Conservation (phyloP, 1,140 invertebrate genomes). For the Maniola jurtina region DNA sequence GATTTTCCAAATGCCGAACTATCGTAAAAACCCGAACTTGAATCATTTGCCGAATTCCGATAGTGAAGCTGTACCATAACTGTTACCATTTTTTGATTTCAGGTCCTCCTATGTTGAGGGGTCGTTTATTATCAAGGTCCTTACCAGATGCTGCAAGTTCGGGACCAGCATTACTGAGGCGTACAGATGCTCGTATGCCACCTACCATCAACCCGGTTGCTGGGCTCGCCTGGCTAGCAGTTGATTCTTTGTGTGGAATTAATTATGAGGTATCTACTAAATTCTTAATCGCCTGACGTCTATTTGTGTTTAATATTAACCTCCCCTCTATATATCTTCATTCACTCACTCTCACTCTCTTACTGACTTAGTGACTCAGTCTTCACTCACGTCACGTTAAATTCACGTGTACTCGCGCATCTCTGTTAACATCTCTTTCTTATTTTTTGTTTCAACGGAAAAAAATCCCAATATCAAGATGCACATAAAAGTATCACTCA, state of each 20-base stretch:
- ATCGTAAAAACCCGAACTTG: too few species aligned
- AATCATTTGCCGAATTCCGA: neutral
- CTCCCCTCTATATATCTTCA: too few species aligned
- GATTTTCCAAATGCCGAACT: too few species aligned
- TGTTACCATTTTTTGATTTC: slow-evolving; percentile 18
- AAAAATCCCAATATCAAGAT: too few species aligned
- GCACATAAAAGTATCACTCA: too few species aligned
- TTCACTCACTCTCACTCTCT: too few species aligned
- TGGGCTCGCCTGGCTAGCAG: slow-evolving; percentile 89
- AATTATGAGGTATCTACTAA: slow-evolving; percentile 86
- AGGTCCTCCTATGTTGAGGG: slow-evolving; percentile 79
- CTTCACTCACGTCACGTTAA: too few species aligned
- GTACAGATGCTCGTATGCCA: slow-evolving; percentile 76
- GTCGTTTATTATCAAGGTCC: slow-evolving; percentile 82
- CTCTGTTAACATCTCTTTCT: too few species aligned
- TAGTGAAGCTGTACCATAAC: neutral
- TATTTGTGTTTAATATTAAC: neutral
- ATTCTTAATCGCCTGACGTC: too few species aligned
- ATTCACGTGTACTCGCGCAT: too few species aligned
- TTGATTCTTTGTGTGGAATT: slow-evolving; percentile 89
- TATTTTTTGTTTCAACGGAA: too few species aligned
- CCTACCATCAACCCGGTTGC: slow-evolving; percentile 77
- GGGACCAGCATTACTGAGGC: slow-evolving; percentile 82
- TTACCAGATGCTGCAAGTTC: slow-evolving; percentile 87
- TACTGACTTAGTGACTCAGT: too few species aligned